Conservation (phyloP, 2,113 vertebrate genomes). For the Pygoscelis adeliae region DNA sequence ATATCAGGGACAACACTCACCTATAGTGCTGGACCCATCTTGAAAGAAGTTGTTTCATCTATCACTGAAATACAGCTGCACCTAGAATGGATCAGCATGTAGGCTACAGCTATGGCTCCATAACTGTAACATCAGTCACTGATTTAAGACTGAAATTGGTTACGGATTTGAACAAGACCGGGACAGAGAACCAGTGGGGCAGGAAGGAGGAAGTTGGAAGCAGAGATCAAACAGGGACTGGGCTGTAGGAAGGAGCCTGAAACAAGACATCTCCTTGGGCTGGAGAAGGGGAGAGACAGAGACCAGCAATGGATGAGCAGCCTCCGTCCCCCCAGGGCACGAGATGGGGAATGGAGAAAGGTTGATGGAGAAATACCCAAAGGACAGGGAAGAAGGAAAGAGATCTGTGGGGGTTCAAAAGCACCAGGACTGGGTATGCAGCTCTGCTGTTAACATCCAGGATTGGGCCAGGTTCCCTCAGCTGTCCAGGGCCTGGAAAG, state of each 20-base stretch:
- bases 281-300: background rate
- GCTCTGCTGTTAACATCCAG: background rate
- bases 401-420: background rate
- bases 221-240: background rate
- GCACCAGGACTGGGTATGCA: background rate
- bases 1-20: background rate
- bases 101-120: background rate
- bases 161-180: background rate
- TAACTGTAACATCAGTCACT: accelerated
- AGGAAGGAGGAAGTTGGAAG: background rate
- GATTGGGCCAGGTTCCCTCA: background rate
- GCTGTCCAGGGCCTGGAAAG: background rate
- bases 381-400: background rate
- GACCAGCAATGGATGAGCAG: background rate
- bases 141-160: background rate
- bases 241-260: background rate
- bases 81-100: background rate
- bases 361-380: accelerated
- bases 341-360: background rate
- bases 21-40: background rate
- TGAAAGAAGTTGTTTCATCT: background rate
- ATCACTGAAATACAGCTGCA: accelerated
- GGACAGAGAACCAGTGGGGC: background rate
- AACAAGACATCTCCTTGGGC: background rate
- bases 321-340: background rate